These are phyloP conservation scores for Florisuga fusca DNA, from an alignment of 2,797 vertebrate species.

Conservation along the genomic window DNA sequence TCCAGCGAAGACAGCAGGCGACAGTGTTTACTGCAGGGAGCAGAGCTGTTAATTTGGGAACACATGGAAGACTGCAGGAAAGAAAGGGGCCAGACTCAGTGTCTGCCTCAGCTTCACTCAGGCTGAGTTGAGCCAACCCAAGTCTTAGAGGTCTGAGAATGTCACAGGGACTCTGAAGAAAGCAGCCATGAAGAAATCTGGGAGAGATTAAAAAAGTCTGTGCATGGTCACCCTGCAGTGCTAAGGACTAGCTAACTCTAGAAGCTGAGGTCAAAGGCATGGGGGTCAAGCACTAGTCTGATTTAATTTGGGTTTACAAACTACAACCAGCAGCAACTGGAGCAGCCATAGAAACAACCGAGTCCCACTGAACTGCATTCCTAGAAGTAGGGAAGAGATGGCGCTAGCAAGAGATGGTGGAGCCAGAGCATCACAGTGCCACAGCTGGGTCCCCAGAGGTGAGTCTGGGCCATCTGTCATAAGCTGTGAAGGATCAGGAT, in stretches of 20 bases:
- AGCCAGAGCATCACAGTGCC: rapidly evolving
- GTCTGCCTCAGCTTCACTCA: neutral
- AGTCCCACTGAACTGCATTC: neutral
- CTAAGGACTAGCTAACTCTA: neutral
- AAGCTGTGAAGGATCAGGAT: rapidly evolving
- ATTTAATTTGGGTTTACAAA: neutral
- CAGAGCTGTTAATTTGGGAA: neutral
- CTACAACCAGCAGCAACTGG: neutral
- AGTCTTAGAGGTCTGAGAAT: rapidly evolving
- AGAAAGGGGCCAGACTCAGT: neutral
- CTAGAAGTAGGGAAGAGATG: neutral
- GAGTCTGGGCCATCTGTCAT: rapidly evolving
- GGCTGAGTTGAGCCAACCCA: neutral
- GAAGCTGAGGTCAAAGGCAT: neutral
- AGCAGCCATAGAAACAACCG: neutral
- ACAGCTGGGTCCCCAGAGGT: rapidly evolving
- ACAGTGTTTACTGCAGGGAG: neutral
- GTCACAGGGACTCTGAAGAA: neutral
- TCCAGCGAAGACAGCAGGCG: neutral
- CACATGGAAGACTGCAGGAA: neutral
- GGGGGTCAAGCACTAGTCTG: neutral
- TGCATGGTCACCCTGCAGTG: neutral
- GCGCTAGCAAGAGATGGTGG: neutral
- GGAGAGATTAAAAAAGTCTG: neutral
- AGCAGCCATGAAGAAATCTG: neutral